Evolutionary conservation across 2,888 invertebrate species (phyloP).

Genomic region (Drymonia ruficornis): DNA sequence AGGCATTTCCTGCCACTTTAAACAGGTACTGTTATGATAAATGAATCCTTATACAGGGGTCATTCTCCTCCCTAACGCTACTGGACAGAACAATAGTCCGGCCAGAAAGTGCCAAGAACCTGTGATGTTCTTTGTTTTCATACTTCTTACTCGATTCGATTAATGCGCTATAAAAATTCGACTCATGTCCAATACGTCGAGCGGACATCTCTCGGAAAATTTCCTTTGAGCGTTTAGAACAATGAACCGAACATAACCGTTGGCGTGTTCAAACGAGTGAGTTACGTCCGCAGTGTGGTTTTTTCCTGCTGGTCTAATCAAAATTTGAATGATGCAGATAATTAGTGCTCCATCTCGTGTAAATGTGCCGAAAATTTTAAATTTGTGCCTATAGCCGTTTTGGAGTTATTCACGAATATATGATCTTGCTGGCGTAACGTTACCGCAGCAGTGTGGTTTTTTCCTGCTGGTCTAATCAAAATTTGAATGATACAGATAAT

Average conservation of each 20-base stretch:
- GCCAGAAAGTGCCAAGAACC: slow-evolving; percentile 69
- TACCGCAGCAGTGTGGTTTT: too few species aligned
- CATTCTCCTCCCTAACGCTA: slow-evolving; percentile 68
- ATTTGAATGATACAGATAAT: too few species aligned
- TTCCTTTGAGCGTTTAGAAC: slow-evolving; percentile 66
- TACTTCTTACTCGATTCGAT: slow-evolving; percentile 56
- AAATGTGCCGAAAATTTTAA: too few species aligned
- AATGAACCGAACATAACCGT: slow-evolving; percentile 63
- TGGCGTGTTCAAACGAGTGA: slow-evolving; percentile 25
- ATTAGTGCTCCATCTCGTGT: too few species aligned
- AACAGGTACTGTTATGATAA: slow-evolving; percentile 67
- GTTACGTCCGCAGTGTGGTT: too few species aligned
- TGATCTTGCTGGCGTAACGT: too few species aligned
- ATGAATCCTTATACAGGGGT: slow-evolving; percentile 68
- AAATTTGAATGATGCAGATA: too few species aligned
- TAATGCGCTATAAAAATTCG: slow-evolving; percentile 80
- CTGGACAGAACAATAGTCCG: slow-evolving; percentile 68
- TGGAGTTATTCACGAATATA: too few species aligned
- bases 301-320: too few species aligned
- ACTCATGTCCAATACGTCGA: slow-evolving; percentile 54
- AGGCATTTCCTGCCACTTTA: slow-evolving; percentile 66
- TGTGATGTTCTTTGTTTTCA: slow-evolving; percentile 67
- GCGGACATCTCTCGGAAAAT: slow-evolving; percentile 74
- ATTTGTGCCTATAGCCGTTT: too few species aligned
- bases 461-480: too few species aligned